phyloP scores from a whole-genome alignment of 1,140 invertebrate genomes.

The Tenebrio molitor region DNA sequence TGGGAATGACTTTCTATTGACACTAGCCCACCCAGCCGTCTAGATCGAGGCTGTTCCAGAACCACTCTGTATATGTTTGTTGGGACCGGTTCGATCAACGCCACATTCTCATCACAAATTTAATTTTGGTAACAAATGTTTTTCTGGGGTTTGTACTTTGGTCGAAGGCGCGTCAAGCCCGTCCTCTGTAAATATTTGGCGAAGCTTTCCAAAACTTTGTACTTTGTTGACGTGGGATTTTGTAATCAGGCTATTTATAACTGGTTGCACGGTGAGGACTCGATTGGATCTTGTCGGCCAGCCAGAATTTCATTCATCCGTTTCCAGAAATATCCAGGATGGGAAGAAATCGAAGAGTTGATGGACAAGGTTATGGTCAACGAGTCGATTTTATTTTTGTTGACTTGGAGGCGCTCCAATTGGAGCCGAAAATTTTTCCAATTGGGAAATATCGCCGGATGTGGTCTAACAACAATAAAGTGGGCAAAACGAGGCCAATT shows the following conservation, averaged over 20 bases:
- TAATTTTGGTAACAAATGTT: constrained; percentile 1
- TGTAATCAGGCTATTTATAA: constrained; percentile 9
- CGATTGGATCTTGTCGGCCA: not conserved
- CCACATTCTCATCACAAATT: not conserved
- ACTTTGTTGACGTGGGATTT: constrained; percentile 13
- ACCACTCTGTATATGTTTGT: too few species aligned
- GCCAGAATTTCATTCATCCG: not conserved
- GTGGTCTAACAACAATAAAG: not conserved
- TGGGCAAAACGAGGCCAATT: constrained; percentile 1
- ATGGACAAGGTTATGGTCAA: constrained; percentile 22
- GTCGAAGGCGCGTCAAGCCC: not conserved
- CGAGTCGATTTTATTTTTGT: constrained; percentile 19
- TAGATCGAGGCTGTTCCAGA: too few species aligned
- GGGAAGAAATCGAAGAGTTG: not conserved
- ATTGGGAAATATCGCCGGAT: not conserved
- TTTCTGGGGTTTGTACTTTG: constrained; percentile 1
- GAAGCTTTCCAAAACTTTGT: constrained; percentile 3
- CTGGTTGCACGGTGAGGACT: not conserved
- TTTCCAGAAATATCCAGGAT: too few species aligned
- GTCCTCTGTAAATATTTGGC: constrained; percentile 20
- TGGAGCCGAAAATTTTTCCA: not conserved
- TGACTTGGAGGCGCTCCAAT: constrained; percentile 10
- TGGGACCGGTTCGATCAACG: too few species aligned
- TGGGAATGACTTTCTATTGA: too few species aligned
- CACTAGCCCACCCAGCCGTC: too few species aligned